Conservation (phyloP, 2,888 invertebrate genomes). For the Ennomos quercinarius region DNA sequence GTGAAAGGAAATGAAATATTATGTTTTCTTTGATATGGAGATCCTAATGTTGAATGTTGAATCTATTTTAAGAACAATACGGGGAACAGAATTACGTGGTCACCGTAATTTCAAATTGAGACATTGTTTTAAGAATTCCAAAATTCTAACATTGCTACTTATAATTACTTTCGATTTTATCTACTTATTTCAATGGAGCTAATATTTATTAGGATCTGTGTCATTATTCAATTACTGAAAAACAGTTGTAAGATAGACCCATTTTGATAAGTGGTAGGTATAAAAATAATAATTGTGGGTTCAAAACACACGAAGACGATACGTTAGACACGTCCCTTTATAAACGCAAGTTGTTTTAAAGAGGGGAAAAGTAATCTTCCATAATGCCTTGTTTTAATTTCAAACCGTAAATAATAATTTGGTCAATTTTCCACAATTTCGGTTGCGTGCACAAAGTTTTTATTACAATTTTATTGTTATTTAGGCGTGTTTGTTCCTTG, state of each 20-base stretch:
- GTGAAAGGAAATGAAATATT: slow-evolving; percentile 8
- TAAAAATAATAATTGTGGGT: slow-evolving; percentile 36
- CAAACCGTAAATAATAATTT: slow-evolving; percentile 83
- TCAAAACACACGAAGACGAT: slow-evolving; percentile 47
- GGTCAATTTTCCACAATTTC: slow-evolving; percentile 83
- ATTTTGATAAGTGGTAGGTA: slow-evolving; percentile 33
- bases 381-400: slow-evolving; percentile 81
- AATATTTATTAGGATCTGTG: slow-evolving; percentile 2
- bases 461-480: slow-evolving; percentile 86
- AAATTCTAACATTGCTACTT: not conserved
- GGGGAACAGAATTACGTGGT: not conserved
- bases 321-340: slow-evolving; percentile 54
- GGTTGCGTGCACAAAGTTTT: slow-evolving; percentile 84
- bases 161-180: not conserved
- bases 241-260: slow-evolving; percentile 27
- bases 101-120: not conserved
- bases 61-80: slow-evolving; percentile 1
- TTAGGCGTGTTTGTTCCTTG: slow-evolving; percentile 85
- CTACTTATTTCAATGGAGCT: not conserved
- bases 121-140: slow-evolving; percentile 5
- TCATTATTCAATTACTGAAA: slow-evolving; percentile 33
- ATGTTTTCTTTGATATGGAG: slow-evolving; percentile 16
- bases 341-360: slow-evolving; percentile 63
- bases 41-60: slow-evolving; percentile 1
- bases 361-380: slow-evolving; percentile 77